Evolutionary conservation across 2,797 vertebrate genomes (phyloP), one percentile per base, ranked within the genome.

Genomic region (Mycteria americana): DNA sequence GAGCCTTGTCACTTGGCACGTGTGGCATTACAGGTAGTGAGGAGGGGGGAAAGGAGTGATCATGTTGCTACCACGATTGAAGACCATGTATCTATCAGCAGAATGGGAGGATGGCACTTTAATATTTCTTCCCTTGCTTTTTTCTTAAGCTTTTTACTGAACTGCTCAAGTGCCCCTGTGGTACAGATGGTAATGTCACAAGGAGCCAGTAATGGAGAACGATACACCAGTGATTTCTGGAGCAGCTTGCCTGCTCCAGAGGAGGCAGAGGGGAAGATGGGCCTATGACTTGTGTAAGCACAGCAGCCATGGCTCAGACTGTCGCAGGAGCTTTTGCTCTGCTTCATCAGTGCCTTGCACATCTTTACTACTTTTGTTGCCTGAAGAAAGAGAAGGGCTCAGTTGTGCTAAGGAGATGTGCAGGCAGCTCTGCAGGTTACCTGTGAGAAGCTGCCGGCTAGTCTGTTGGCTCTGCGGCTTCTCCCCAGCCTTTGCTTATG

Each of bases 111-210:
- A 30, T 11, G 9, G 17, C 41, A 17, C 70, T 78, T 56, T 1
- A 5, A 6, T 57, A 2, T 39, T 77, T 65, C 45, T 67, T 43
- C 68, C 43, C 7, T 35, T 37, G 31, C 14, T 27, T 53, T n/a
- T 37, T n/a, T 27, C 11, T 18, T 30, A 18, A 75, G 19, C 15
- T 43, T 51, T 39, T 23, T 67, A 14, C 23, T 13, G 3, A 25
- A 15, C 21, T 10, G 3, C 25, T 35, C 3, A 3, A 17, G 51
- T 9, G 14, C 9, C 35, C 8, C 33, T 3, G 12, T 9, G n/a
- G 30, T 17, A 8, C 0, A 2, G 80, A 25, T 37, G 13, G 8
- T 14, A 3, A 18, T 1, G 13, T 15, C 0, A 0, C 12, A 23
- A 76, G 48, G 54, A 86, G 56, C 30, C 27, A 17, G 56, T 30